Conservation (phyloP, 2,888 invertebrate species). For the Brachypterus glaber region DNA sequence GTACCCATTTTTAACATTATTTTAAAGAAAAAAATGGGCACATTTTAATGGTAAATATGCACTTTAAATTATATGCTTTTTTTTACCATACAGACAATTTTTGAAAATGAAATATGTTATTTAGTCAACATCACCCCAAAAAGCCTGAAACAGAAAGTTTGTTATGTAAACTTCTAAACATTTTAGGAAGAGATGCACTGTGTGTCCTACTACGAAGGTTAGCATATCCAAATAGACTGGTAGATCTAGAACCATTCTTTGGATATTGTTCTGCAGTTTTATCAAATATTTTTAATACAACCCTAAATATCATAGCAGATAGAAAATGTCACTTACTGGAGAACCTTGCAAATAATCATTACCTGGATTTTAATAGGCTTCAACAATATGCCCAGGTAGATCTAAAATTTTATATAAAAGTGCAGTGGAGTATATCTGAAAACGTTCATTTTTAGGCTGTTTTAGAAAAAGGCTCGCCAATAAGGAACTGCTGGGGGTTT, state of each 20-base stretch:
- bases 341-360: constrained; percentile 4
- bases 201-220: constrained; percentile 10
- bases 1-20: too few relatives aligned
- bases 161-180: too few relatives aligned
- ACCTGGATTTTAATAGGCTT: constrained; percentile 1
- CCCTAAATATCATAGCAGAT: constrained; percentile 4
- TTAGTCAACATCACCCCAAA: too few relatives aligned
- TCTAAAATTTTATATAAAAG: constrained; percentile 3
- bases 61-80: too few relatives aligned
- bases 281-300: too few relatives aligned
- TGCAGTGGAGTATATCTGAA: not conserved
- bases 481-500: constrained; percentile 17
- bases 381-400: constrained; percentile 6
- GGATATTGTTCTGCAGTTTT: constrained; percentile 4
- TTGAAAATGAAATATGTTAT: too few relatives aligned
- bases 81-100: too few relatives aligned
- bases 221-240: constrained; percentile 6
- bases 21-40: too few relatives aligned
- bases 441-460: constrained; percentile 3
- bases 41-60: too few relatives aligned
- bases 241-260: constrained; percentile 1
- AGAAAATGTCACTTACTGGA: constrained; percentile 4
- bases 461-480: constrained; percentile 8
- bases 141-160: too few relatives aligned
- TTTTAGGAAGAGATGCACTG: constrained; percentile 4